Percentiles rank a stretch among this genome's conserved stretches.
These are phyloP conservation scores for Pelobates fuscus DNA, from an alignment of 2,113 vertebrate species.

Conservation along the genomic window DNA sequence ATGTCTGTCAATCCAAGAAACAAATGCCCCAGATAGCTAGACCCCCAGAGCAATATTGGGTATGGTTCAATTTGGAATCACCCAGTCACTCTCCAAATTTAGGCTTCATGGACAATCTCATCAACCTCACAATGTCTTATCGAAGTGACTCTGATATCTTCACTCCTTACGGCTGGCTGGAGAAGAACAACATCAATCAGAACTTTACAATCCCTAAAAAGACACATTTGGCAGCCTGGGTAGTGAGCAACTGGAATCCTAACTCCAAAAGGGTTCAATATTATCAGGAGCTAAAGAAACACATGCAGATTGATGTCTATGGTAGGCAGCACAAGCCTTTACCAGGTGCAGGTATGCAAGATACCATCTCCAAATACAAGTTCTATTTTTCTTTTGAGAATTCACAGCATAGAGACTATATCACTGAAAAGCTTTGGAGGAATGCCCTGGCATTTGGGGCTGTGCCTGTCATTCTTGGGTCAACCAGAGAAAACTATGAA, in stretches of 20 bases:
- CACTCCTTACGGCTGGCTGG: constrained; percentile 27
- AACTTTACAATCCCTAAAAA: constrained; percentile 29
- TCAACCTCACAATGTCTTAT: constrained; percentile 37
- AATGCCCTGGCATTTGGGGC: constrained; percentile 62
- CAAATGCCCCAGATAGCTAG: constrained; percentile 26
- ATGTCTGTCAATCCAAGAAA: background rate
- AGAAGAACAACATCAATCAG: background rate
- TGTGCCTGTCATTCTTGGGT: constrained; percentile 67
- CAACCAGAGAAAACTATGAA: constrained; percentile 63
- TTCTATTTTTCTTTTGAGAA: constrained; percentile 75
- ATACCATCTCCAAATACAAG: constrained; percentile 52
- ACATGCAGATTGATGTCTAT: constrained; percentile 60
- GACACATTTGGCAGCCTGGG: constrained; percentile 61
- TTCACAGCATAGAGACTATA: constrained; percentile 65
- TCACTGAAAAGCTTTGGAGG: constrained; percentile 71
- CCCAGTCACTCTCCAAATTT: constrained; percentile 14
- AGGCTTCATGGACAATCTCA: constrained; percentile 6
- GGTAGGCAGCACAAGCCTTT: constrained; percentile 55
- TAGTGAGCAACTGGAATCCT: constrained; percentile 61
- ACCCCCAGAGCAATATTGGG: constrained; percentile 31
- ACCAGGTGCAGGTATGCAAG: background rate
- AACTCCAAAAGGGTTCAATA: constrained; percentile 53
- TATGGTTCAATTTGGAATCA: constrained; percentile 37
- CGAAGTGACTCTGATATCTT: constrained; percentile 27
- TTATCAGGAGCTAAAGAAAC: constrained; percentile 57